These are phyloP conservation scores for Tachypleus tridentatus DNA, from an alignment of 1,140 invertebrate genomes.

Conservation along the genomic window DNA sequence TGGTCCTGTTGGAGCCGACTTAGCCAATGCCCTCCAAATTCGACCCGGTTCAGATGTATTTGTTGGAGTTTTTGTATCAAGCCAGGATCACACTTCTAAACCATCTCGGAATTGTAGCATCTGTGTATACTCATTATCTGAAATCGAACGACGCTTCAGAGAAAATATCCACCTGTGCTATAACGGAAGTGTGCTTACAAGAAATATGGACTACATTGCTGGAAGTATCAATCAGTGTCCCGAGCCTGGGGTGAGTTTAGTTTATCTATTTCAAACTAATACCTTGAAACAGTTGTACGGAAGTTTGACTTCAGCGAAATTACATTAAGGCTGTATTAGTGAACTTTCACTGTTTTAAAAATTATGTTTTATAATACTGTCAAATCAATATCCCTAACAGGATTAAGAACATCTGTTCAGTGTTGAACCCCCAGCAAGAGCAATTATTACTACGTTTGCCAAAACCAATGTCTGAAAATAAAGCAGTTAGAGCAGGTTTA, in stretches of 20 bases:
- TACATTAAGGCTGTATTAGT: too few relatives aligned
- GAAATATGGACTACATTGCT: slow-evolving; percentile 87
- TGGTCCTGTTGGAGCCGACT: slow-evolving; percentile 58
- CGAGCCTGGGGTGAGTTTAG: slow-evolving; percentile 50
- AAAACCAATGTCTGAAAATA: too few relatives aligned
- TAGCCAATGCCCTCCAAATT: slow-evolving; percentile 66
- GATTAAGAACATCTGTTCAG: too few relatives aligned
- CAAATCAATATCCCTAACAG: too few relatives aligned
- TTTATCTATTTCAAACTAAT: too few relatives aligned
- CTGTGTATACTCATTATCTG: slow-evolving; percentile 49
- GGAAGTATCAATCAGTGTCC: slow-evolving; percentile 80
- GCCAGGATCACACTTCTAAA: slow-evolving; percentile 65
- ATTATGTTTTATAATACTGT: too few relatives aligned
- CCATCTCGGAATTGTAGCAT: slow-evolving; percentile 63
- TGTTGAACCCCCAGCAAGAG: too few relatives aligned
- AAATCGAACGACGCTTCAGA: slow-evolving; percentile 85
- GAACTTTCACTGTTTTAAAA: too few relatives aligned
- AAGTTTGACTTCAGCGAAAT: too few relatives aligned
- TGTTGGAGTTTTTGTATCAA: slow-evolving; percentile 69
- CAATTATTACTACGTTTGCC: too few relatives aligned
- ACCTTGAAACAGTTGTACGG: too few relatives aligned
- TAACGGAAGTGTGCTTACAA: slow-evolving; percentile 76
- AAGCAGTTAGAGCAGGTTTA: too few relatives aligned
- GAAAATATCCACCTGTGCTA: slow-evolving; percentile 96
- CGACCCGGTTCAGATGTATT: slow-evolving; percentile 60